Evolutionary conservation across 23 tunicate genomes (phyloP), one percentile per base, ranked within the genome.

Genomic region (Ascidia mentula): DNA sequence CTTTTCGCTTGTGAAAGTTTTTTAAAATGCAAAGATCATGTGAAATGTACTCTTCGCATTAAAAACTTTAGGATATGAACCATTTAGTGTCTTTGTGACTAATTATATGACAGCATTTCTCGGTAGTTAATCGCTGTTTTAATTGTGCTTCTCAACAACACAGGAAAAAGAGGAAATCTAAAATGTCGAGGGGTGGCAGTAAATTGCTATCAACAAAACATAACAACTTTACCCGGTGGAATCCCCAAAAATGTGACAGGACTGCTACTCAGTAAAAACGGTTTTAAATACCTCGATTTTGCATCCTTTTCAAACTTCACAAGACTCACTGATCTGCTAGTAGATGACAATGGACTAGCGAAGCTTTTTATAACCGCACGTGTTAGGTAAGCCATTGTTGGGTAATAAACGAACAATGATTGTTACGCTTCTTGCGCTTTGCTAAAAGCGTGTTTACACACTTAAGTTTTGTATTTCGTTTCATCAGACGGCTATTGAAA

Each of bases 161-260:
- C 13, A 53, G 65, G 65, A 9, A 26, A 28, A 6, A 26, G 13
- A 9, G 65, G 65, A 9, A 6, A 28, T 3, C 12, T 53, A 28
- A 28, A 20, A 1, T 53, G 65, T 53, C 65, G 65, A 8, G 87
- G 81, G 24, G 75, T 83, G 3, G 81, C 81, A 6, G 81, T 69
- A 22, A 77, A 45, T 38, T 83, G 87, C 60, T 37, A 37, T 32
- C 39, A 24, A 9, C 9, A 28, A 60, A 38, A 31, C 46, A 18
- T 83, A 36, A 76, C 80, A 1, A 12, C 37, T 0, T 31, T 76
- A 15, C 87, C 87, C 0, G 69, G 39, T 3, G 81, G 76, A 22
- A 76, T 83, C 22, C 81, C 81, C 0, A 13, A 31, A 22, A 83
- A 60, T 37, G 81, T 60, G 12, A 83, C 81, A 6, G 87, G 81